Conservation (phyloP, 1,140 invertebrate species). For the Euwallacea fornicatus region DNA sequence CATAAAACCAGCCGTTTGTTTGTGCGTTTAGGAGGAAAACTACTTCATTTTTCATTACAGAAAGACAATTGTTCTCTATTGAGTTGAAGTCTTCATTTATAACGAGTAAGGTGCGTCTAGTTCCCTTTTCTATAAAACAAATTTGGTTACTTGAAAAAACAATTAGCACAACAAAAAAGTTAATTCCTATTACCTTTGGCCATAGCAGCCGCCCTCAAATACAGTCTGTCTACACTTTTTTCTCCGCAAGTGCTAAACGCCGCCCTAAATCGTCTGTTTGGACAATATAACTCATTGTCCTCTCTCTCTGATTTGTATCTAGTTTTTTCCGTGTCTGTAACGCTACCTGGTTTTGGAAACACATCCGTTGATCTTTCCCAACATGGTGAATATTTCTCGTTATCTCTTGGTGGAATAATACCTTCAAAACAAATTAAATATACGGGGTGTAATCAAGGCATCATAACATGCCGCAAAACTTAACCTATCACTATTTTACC, state of each 20-base stretch:
- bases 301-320: constrained; percentile 57
- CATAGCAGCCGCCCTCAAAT: constrained; percentile 61
- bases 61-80: constrained; percentile 57
- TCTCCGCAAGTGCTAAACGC: constrained; percentile 61
- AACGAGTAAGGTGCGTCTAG: constrained; percentile 66
- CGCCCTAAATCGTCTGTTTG: constrained; percentile 53
- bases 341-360: constrained; percentile 73
- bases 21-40: constrained; percentile 64
- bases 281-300: constrained; percentile 41
- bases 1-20: constrained; percentile 68
- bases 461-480: not conserved
- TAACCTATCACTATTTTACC: no score
- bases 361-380: constrained; percentile 80
- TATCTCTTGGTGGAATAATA: constrained; percentile 46
- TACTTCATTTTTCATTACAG: constrained; percentile 71
- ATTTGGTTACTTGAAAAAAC: not conserved
- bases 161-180: not conserved
- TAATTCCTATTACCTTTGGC: constrained; percentile 45
- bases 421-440: constrained; percentile 39
- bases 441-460: not conserved
- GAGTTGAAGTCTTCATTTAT: constrained; percentile 66
- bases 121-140: constrained; percentile 46
- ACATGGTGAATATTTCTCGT: constrained; percentile 55
- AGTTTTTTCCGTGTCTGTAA: constrained; percentile 71
- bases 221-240: constrained; percentile 69